Conservation (phyloP, 2,113 vertebrate species). For the Gobiocypris rarus region DNA sequence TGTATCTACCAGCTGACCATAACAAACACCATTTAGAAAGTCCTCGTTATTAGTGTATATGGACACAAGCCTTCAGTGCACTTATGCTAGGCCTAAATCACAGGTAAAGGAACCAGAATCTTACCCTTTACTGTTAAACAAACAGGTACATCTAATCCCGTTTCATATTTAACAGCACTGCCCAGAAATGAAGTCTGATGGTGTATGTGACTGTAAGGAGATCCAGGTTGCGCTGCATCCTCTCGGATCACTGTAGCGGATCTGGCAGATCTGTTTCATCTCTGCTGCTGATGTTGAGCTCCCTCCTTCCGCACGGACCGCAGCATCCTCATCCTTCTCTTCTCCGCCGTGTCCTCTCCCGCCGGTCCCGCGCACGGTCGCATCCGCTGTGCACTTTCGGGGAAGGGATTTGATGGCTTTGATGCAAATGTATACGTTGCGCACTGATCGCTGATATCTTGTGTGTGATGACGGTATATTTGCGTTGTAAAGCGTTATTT, state of each 20-base stretch:
- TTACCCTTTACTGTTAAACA: conserved; percentile 63
- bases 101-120: conserved; percentile 71
- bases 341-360: conserved; percentile 68
- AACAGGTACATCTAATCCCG: conserved; percentile 53
- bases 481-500: conserved; percentile 75
- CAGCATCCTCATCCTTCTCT: conserved; percentile 72
- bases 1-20: conserved; percentile 5
- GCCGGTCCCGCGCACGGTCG: conserved; percentile 25
- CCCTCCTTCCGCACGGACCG: conserved; percentile 72
- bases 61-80: background rate
- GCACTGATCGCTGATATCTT: background rate
- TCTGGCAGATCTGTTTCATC: conserved; percentile 55
- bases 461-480: background rate
- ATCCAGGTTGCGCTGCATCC: background rate
- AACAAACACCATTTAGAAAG: background rate
- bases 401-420: background rate
- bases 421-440: background rate
- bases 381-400: background rate
- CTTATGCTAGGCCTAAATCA: conserved; percentile 64
- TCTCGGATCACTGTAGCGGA: conserved; percentile 57
- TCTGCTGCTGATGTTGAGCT: conserved; percentile 56
- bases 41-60: background rate
- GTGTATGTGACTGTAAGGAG: conserved; percentile 66
- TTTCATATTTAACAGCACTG: background rate
- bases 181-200: background rate